Percentiles rank a stretch among this genome's conserved stretches.
phyloP scores from a whole-genome alignment of 2,888 invertebrate genomes.

The Matsumyia berberina region DNA sequence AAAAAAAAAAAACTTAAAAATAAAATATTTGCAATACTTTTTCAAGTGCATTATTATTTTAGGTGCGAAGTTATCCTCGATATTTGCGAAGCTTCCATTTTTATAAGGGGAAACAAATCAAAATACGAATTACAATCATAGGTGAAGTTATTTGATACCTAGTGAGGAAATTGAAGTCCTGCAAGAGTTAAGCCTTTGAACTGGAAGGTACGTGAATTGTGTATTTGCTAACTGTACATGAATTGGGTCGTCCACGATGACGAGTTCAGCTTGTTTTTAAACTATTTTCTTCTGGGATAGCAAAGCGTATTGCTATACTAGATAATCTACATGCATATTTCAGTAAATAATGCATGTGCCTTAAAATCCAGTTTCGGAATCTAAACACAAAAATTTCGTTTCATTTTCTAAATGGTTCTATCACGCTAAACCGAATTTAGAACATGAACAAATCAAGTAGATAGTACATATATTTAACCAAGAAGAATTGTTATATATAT shows the following conservation, averaged over 20 bases:
- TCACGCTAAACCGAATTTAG: too few relatives aligned
- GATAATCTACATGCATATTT: too few relatives aligned
- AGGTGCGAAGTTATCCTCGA: conserved; percentile 8
- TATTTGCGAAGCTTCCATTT: conserved; percentile 14
- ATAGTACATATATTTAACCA: too few relatives aligned
- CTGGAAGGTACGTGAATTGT: conserved; percentile 18
- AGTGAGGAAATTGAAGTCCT: conserved; percentile 1
- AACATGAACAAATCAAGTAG: too few relatives aligned
- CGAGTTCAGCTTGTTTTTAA: conserved; percentile 7
- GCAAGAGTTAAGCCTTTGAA: conserved; percentile 10
- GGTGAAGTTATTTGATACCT: too few relatives aligned
- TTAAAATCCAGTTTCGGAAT: too few relatives aligned
- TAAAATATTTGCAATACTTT: not conserved
- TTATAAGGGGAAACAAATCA: not conserved
- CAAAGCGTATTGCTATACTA: too few relatives aligned
- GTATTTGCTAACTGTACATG: not conserved
- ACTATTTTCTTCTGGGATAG: not conserved
- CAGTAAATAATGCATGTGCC: too few relatives aligned
- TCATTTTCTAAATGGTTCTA: too few relatives aligned
- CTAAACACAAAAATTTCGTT: too few relatives aligned
- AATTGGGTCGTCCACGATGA: conserved; percentile 12
- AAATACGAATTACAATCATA: not conserved
- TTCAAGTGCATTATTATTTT: not conserved
- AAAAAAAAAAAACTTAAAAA: not conserved
- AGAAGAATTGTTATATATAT: too few relatives aligned